These are phyloP conservation scores for Calameuta idolon DNA, from an alignment of 2,888 invertebrate genomes.

Conservation along the genomic window DNA sequence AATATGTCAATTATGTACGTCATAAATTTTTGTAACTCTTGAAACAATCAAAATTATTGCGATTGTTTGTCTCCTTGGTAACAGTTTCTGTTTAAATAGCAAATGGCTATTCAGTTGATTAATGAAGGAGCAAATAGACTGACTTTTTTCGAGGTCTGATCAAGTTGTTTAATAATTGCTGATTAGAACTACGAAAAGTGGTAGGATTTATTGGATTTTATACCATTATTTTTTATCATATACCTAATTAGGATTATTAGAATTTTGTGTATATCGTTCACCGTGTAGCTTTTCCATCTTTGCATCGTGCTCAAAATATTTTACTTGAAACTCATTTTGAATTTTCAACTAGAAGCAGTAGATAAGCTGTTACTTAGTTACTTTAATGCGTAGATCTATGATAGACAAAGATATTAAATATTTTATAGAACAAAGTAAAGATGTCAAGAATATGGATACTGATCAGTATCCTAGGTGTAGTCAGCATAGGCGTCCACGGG, in stretches of 20 bases:
- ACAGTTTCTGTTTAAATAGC: neutral
- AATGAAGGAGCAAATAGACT: neutral
- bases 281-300: too few relatives aligned
- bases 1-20: neutral
- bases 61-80: slow-evolving; percentile 9
- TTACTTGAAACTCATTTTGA: too few relatives aligned
- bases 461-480: slow-evolving; percentile 25
- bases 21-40: neutral
- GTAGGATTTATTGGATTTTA: neutral
- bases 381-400: too few relatives aligned
- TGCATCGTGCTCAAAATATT: too few relatives aligned
- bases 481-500: slow-evolving; percentile 16
- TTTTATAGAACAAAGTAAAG: neutral
- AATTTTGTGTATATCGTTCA: too few relatives aligned
- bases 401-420: neutral
- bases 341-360: too few relatives aligned
- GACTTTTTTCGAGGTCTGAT: neutral
- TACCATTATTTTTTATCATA: too few relatives aligned
- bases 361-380: too few relatives aligned
- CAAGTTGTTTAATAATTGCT: neutral
- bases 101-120: neutral
- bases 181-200: neutral
- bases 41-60: slow-evolving; percentile 12
- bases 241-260: too few relatives aligned
- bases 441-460: slow-evolving; percentile 29